Conservation (phyloP, 2,797 vertebrate species). For the Platalea minor region DNA sequence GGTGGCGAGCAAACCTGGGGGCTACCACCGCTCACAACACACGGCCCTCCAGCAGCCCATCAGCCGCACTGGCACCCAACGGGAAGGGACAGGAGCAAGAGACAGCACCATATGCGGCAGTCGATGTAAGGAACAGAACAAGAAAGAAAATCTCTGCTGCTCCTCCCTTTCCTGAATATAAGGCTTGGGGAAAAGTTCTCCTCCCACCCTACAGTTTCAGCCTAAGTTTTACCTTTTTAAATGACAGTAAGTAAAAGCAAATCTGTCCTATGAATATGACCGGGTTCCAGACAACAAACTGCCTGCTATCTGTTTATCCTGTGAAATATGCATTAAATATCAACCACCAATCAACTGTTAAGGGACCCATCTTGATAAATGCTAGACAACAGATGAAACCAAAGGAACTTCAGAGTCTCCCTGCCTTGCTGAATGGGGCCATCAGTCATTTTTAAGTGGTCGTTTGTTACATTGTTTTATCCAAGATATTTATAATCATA, state of each 20-base stretch:
- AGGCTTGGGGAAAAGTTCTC: background rate
- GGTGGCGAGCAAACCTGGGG: background rate
- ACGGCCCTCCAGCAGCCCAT: background rate
- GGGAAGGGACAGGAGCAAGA: background rate
- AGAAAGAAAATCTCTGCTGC: background rate
- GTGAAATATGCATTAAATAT: constrained; percentile 20
- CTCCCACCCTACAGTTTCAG: background rate
- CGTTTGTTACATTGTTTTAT: constrained; percentile 15
- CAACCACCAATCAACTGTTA: background rate
- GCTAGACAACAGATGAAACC: background rate
- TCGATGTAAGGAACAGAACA: background rate
- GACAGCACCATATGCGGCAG: background rate
- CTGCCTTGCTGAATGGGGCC: background rate
- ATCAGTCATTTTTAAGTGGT: constrained; percentile 46
- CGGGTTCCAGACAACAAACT: background rate
- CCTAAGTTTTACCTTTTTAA: background rate
- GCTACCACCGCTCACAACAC: rapidly evolving
- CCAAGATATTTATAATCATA: constrained; percentile 41
- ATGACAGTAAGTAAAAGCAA: background rate
- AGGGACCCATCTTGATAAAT: background rate
- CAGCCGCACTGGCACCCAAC: rapidly evolving
- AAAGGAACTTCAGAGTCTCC: background rate
- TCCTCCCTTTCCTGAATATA: background rate
- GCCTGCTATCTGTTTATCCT: background rate
- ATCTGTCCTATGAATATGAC: background rate